Percentiles rank a stretch among this genome's conserved stretches.
Conservation (phyloP, 35 echinoderm and acorn worm species). For the Amphiura filiformis region DNA sequence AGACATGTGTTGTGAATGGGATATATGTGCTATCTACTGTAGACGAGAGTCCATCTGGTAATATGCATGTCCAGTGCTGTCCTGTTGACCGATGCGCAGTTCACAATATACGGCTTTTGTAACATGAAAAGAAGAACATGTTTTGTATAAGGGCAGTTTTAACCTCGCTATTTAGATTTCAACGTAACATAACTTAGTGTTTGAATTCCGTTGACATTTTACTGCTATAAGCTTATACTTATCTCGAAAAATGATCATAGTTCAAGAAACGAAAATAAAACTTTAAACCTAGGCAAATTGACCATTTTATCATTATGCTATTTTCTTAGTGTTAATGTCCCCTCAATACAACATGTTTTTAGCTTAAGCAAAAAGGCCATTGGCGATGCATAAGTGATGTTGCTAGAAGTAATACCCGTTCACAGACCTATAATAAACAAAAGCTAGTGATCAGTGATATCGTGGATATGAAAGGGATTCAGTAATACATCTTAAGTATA, state of each 20-base stretch:
- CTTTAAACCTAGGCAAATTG: neutral
- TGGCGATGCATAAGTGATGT: neutral
- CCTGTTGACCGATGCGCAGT: no score
- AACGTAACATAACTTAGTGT: no score
- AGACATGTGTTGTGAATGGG: no score
- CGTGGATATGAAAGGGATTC: neutral
- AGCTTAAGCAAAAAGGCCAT: neutral
- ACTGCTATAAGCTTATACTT: no score
- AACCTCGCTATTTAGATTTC: no score
- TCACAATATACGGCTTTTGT: no score
- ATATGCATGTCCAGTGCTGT: no score
- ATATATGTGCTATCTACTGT: no score
- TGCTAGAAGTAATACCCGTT: neutral
- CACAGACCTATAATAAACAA: conserved; percentile 5
- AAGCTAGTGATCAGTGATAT: neutral
- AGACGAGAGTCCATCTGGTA: no score
- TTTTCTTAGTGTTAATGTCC: neutral
- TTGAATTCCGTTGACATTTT: no score
- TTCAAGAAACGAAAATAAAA: neutral
- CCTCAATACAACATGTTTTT: neutral
- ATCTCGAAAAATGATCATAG: neutral
- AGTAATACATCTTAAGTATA: neutral
- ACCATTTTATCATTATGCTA: neutral
- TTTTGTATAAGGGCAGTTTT: no score
- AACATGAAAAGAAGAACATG: no score